A percentile compares a stretch with the other conserved stretches of the same genome.
Evolutionary conservation across 2,888 invertebrate species (phyloP).

Genomic region (Melanotus villosus): DNA sequence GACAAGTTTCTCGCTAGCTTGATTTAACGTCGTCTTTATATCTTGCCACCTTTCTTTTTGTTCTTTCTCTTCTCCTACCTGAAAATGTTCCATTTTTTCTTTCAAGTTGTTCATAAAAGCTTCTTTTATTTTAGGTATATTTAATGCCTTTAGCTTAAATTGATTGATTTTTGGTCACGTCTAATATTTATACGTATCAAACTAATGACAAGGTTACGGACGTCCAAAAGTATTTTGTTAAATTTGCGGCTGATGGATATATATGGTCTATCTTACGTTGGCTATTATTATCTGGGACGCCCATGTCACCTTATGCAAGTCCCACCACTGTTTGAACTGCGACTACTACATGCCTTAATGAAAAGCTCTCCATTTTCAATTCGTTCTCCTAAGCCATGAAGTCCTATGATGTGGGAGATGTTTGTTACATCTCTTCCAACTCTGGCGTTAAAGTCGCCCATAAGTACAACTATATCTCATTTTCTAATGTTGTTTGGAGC

Average conservation of each 20-base stretch:
- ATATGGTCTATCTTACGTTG: neutral
- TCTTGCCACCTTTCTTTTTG: no score
- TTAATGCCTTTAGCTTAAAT: neutral
- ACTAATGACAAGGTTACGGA: neutral
- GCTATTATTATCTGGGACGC: neutral
- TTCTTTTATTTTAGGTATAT: neutral
- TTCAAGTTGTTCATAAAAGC: neutral
- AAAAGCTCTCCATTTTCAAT: neutral
- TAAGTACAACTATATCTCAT: neutral
- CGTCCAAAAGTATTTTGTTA: no score
- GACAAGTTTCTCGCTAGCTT: no score
- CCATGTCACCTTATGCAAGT: neutral
- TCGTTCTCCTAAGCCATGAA: neutral
- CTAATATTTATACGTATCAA: neutral
- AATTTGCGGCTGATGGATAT: no score
- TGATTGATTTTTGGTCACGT: neutral
- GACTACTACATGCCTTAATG: neutral
- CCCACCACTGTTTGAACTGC: neutral
- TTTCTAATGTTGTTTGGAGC: neutral
- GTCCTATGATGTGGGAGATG: neutral
- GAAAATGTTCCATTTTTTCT: neutral
- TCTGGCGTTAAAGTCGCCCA: neutral
- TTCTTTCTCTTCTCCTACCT: no score
- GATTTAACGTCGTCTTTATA: no score
- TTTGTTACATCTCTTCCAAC: neutral